Percentiles rank a stretch among this genome's conserved stretches.
These are phyloP conservation scores for Pseudomyrmex sp. DNA, from an alignment of 1,140 invertebrate genomes.

Conservation along the genomic window DNA sequence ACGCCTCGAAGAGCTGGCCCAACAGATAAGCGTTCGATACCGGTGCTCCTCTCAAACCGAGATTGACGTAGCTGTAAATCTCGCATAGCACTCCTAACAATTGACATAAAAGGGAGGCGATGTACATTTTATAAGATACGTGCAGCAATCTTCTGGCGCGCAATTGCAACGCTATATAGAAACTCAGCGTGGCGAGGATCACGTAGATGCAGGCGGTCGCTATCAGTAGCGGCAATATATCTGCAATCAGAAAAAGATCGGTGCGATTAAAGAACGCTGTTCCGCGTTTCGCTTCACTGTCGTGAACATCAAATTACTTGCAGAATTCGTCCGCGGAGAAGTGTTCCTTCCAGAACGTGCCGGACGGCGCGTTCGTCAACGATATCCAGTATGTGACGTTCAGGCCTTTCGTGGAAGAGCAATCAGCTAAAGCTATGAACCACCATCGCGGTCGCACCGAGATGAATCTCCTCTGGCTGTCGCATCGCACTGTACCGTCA, in stretches of 20 bases:
- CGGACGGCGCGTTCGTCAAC: slow-evolving; percentile 92
- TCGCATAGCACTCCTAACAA: slow-evolving; percentile 84
- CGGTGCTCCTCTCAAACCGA: slow-evolving; percentile 66
- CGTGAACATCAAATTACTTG: slow-evolving; percentile 85
- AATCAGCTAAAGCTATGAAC: slow-evolving; percentile 79
- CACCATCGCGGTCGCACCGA: slow-evolving; percentile 80
- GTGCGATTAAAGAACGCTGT: slow-evolving; percentile 25
- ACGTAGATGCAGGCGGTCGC: slow-evolving; percentile 87
- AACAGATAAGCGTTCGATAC: slow-evolving; percentile 55
- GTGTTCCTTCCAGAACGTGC: slow-evolving; percentile 93
- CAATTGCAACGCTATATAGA: slow-evolving; percentile 89
- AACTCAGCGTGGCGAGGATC: slow-evolving; percentile 78
- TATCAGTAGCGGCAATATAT: slow-evolving; percentile 90
- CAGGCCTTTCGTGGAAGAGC: slow-evolving; percentile 72
- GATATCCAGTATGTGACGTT: slow-evolving; percentile 78
- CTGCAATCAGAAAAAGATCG: slow-evolving; percentile 84
- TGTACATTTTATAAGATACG: slow-evolving; percentile 94
- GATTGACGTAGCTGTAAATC: slow-evolving; percentile 65
- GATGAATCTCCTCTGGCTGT: slow-evolving; percentile 75
- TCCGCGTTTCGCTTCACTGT: neutral
- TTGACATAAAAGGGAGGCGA: slow-evolving; percentile 89
- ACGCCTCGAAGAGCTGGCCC: slow-evolving; percentile 90
- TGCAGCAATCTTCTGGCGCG: slow-evolving; percentile 92
- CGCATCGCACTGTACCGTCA: slow-evolving; percentile 64
- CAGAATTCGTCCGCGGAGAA: slow-evolving; percentile 97